Evolutionary conservation across 1,140 invertebrate species (phyloP).

Genomic region (Cherax quadricarinatus): DNA sequence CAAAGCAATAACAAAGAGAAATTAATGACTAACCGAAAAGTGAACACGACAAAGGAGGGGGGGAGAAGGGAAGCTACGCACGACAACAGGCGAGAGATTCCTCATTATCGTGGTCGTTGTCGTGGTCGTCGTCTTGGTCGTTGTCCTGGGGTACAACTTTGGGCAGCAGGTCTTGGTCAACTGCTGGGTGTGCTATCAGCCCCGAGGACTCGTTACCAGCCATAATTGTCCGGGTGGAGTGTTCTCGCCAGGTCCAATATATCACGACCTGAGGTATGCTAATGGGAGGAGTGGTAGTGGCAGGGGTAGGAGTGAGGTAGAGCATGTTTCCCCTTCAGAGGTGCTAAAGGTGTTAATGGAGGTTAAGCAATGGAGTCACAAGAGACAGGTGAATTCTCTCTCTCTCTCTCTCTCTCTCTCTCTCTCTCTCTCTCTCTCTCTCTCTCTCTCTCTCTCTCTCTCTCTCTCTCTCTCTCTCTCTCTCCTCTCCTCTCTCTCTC

Average conservation of each 20-base stretch:
- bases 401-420: not conserved
- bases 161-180: not conserved
- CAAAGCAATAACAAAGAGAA: not conserved
- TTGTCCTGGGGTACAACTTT: not conserved
- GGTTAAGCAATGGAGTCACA: conserved; percentile 6
- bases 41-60: not conserved
- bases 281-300: not conserved
- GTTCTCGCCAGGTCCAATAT: conserved; percentile 31
- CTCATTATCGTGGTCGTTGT: too few species aligned
- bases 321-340: not conserved
- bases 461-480: not conserved
- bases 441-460: conserved; percentile 7
- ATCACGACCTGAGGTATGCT: conserved; percentile 34
- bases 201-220: not conserved
- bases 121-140: too few species aligned
- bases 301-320: too few species aligned
- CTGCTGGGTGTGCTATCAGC: conserved; percentile 22
- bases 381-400: not conserved
- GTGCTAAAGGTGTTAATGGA: conserved; percentile 23
- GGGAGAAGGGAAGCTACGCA: not conserved
- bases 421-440: conserved; percentile 8
- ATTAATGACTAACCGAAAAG: not conserved
- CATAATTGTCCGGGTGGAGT: conserved; percentile 42
- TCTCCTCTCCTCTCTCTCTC: not conserved
- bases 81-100: not conserved